These are phyloP conservation scores for Anguilla japonica DNA, from an alignment of 2,113 vertebrate genomes.

Conservation along the genomic window DNA sequence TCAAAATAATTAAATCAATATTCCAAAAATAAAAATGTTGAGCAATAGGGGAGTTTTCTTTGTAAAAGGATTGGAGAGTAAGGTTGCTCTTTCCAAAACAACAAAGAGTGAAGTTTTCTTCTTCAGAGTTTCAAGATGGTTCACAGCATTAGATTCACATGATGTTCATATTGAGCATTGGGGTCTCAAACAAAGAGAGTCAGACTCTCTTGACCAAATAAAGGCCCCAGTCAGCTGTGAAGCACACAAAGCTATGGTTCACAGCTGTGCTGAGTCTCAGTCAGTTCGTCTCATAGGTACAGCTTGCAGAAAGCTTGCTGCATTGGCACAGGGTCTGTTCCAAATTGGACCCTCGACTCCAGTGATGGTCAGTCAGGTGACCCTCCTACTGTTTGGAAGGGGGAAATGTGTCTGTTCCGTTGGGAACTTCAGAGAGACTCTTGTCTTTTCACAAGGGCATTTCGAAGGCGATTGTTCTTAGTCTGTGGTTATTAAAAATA, in stretches of 20 bases:
- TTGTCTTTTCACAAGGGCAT: not conserved
- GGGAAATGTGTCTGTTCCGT: not conserved
- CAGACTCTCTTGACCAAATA: not conserved
- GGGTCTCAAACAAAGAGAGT: not conserved
- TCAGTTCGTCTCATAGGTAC: not conserved
- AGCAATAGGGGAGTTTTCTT: slow-evolving; percentile 19
- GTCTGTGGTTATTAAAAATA: too few relatives aligned
- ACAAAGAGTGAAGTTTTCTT: not conserved
- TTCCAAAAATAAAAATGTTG: not conserved
- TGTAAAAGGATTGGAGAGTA: slow-evolving; percentile 4
- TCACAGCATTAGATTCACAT: slow-evolving; percentile 12
- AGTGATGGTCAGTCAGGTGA: not conserved
- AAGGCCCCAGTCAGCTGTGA: not conserved
- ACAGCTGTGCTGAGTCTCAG: not conserved
- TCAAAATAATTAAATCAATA: slow-evolving; percentile 33
- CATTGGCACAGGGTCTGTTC: not conserved
- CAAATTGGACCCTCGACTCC: too few relatives aligned
- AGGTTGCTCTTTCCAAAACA: slow-evolving; percentile 11
- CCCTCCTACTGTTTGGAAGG: not conserved
- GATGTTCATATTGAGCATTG: not conserved
- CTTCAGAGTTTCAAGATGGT: slow-evolving; percentile 19
- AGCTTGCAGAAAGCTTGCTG: not conserved
- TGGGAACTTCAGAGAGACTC: not conserved
- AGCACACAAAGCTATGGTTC: not conserved
- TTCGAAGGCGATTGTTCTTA: not conserved